Evolutionary conservation across 2,113 vertebrate genomes (phyloP).

Genomic region (Gadus macrocephalus): DNA sequence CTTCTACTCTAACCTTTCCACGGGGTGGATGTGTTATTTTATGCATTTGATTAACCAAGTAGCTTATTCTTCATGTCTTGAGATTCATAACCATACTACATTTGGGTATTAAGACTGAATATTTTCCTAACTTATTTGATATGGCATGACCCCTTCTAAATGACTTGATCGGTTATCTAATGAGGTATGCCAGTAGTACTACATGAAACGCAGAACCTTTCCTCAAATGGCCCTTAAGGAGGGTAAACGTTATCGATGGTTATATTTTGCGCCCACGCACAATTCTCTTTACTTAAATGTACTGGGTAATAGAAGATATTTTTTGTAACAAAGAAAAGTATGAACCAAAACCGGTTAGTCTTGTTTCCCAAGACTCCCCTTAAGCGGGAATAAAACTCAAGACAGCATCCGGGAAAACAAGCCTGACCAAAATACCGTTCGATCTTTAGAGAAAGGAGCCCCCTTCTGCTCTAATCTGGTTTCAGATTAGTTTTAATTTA

Average conservation of each 20-base stretch:
- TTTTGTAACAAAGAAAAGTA: constrained; percentile 26
- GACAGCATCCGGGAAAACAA: too few relatives aligned
- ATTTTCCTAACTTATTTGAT: constrained; percentile 59
- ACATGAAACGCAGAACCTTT: constrained; percentile 47
- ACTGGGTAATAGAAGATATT: constrained; percentile 30
- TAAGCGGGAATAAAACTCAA: neutral
- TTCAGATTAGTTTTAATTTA: neutral
- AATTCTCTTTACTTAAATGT: constrained; percentile 47
- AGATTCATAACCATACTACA: constrained; percentile 52
- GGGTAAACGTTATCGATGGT: constrained; percentile 42
- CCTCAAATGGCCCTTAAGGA: constrained; percentile 35
- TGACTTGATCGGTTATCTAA: constrained; percentile 63
- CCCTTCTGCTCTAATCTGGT: neutral
- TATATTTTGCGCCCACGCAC: constrained; percentile 40
- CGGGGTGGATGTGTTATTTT: constrained; percentile 48
- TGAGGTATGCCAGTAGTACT: constrained; percentile 56
- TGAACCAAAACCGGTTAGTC: constrained; percentile 27
- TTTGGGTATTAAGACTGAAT: constrained; percentile 56
- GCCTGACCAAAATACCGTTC: too few relatives aligned
- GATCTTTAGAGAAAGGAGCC: too few relatives aligned
- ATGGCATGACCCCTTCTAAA: constrained; percentile 69
- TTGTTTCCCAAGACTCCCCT: constrained; percentile 26
- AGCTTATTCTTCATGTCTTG: constrained; percentile 40
- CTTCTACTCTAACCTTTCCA: constrained; percentile 58
- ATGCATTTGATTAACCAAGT: constrained; percentile 60